phyloP scores from a whole-genome alignment of 2,113 vertebrate genomes.

The Stegastes partitus region DNA sequence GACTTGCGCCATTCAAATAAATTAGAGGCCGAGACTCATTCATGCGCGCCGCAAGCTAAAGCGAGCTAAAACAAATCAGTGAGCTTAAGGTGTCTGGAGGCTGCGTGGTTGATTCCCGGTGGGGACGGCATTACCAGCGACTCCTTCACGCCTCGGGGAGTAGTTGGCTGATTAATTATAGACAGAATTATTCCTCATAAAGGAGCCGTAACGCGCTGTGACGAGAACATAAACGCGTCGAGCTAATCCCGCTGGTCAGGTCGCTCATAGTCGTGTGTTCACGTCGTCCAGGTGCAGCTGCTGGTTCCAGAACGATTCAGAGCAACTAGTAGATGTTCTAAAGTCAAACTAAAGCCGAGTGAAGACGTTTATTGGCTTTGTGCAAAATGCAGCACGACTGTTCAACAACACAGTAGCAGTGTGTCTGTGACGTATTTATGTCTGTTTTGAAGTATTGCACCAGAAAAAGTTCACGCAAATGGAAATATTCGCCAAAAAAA shows the following conservation, averaged over 20 bases:
- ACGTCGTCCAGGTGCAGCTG: not conserved
- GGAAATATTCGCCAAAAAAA: too few relatives aligned
- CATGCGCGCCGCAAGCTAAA: conserved; percentile 25
- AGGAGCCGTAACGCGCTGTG: conserved; percentile 24
- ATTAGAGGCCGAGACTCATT: not conserved
- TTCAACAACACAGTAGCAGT: too few relatives aligned
- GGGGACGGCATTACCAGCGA: conserved; percentile 22
- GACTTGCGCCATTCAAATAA: not conserved
- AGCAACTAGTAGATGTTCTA: not conserved
- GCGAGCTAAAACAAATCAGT: conserved; percentile 21
- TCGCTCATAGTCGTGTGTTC: conserved; percentile 18
- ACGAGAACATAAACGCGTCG: conserved; percentile 6
- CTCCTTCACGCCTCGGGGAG: conserved; percentile 27
- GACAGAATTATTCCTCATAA: conserved; percentile 27
- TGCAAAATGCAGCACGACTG: too few relatives aligned
- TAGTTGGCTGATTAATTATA: conserved; percentile 28
- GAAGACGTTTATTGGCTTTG: too few relatives aligned
- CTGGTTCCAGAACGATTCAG: not conserved
- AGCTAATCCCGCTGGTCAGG: conserved; percentile 12
- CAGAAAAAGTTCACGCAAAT: too few relatives aligned
- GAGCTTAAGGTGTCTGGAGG: conserved; percentile 19
- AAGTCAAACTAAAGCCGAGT: not conserved
- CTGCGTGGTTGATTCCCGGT: conserved; percentile 33
- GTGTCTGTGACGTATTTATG: too few relatives aligned
- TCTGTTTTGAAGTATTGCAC: too few relatives aligned